phyloP scores from a whole-genome alignment of 2,113 vertebrate genomes.

The Isurus oxyrinchus region DNA sequence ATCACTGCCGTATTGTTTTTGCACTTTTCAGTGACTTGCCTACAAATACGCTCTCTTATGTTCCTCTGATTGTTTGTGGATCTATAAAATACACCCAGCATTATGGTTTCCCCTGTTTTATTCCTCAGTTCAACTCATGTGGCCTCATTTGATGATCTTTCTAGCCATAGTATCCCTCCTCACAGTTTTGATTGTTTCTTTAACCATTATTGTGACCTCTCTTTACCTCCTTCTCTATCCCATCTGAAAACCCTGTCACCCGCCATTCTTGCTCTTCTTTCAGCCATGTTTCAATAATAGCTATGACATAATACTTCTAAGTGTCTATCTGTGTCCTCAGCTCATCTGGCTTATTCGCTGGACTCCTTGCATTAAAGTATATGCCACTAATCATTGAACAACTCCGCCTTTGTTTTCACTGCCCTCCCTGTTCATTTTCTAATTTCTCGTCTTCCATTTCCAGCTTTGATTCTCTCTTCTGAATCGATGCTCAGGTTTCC shows the following conservation, averaged over 20 bases:
- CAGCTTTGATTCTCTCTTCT: background rate
- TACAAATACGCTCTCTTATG: background rate
- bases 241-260: background rate
- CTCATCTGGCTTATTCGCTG: background rate
- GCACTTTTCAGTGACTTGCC: background rate
- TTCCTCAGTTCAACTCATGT: background rate
- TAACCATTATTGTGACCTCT: background rate
- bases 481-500: background rate
- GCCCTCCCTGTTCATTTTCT: background rate
- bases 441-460: background rate
- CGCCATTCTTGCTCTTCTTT: background rate
- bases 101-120: background rate
- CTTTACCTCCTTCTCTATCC: background rate
- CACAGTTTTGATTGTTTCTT: background rate
- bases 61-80: background rate
- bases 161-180: background rate
- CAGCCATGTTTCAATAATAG: background rate
- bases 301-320: background rate
- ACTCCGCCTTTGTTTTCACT: background rate
- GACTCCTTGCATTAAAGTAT: background rate
- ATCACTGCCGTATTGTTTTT: background rate
- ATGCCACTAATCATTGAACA: background rate
- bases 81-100: background rate
- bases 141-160: background rate
- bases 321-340: background rate